These are phyloP conservation scores for Psylliodes chrysocephalus DNA, from an alignment of 2,888 invertebrate genomes.

Conservation along the genomic window DNA sequence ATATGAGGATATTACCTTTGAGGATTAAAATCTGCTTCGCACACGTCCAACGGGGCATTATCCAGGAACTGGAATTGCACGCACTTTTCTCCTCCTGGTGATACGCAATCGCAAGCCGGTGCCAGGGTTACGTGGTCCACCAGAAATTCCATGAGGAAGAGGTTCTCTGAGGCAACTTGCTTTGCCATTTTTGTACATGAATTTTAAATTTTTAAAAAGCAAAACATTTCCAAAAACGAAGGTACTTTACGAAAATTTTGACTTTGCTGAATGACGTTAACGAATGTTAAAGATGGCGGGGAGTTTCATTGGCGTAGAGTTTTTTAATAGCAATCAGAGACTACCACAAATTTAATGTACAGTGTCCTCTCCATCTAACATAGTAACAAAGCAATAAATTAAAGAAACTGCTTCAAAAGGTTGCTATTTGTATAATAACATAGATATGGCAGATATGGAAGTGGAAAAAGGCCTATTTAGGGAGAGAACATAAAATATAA, in stretches of 20 bases:
- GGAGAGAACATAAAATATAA: too few species aligned
- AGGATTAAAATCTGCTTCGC: constrained; percentile 68
- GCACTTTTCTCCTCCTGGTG: constrained; percentile 67
- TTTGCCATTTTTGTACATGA: constrained; percentile 59
- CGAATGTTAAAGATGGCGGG: neutral
- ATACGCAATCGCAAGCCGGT: constrained; percentile 55
- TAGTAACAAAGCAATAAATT: too few species aligned
- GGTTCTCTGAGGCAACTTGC: constrained; percentile 67
- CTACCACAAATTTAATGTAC: too few species aligned
- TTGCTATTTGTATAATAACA: too few species aligned
- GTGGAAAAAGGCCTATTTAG: too few species aligned
- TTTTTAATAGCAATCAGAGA: too few species aligned
- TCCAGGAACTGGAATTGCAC: constrained; percentile 71
- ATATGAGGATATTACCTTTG: constrained; percentile 54
- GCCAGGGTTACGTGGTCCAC: constrained; percentile 66
- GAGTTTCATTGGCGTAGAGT: neutral
- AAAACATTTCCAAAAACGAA: constrained; percentile 2
- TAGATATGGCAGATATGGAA: too few species aligned
- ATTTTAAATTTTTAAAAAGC: constrained; percentile 3
- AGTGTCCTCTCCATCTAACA: too few species aligned
- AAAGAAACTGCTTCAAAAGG: too few species aligned
- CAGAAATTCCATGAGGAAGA: constrained; percentile 73
- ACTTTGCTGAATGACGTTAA: neutral
- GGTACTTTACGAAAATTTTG: constrained; percentile 5
- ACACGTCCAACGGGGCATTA: constrained; percentile 70